A percentile compares a stretch with the other conserved stretches of the same genome.
These are phyloP conservation scores for Lanistes nyassanus DNA, from an alignment of 1,140 invertebrate species.

Conservation along the genomic window DNA sequence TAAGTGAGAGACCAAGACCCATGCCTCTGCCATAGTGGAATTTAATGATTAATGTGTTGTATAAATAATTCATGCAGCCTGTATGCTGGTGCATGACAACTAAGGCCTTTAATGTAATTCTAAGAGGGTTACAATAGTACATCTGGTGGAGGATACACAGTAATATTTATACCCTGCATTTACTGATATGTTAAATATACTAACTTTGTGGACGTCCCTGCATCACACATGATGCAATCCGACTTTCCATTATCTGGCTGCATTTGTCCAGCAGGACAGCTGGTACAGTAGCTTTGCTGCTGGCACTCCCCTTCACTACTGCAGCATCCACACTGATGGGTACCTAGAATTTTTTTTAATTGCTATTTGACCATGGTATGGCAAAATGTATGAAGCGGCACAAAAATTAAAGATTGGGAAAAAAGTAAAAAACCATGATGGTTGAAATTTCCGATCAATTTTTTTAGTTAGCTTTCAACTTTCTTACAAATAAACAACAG, in stretches of 20 bases:
- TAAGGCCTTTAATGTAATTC: not conserved
- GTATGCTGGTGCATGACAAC: not conserved
- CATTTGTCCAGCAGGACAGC: not conserved
- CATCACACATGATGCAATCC: not conserved
- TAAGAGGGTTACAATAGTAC: not conserved
- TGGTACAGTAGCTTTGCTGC: not conserved
- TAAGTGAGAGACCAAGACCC: too few relatives aligned
- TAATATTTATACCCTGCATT: not conserved
- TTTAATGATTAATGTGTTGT: too few relatives aligned
- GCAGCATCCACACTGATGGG: slow-evolving; percentile 2
- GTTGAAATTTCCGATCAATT: too few relatives aligned
- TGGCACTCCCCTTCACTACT: not conserved
- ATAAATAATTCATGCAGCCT: not conserved
- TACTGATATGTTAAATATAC: not conserved
- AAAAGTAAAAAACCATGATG: not conserved
- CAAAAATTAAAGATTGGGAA: not conserved
- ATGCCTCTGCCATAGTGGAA: too few relatives aligned
- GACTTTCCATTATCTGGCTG: not conserved
- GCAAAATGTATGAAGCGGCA: not conserved
- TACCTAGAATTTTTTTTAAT: not conserved
- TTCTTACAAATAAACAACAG: not conserved
- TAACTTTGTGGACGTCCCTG: slow-evolving; percentile 16
- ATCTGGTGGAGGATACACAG: not conserved
- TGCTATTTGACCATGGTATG: not conserved
- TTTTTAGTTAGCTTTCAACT: not conserved